A percentile compares a stretch with the other conserved stretches of the same genome.
Evolutionary conservation across 2,113 vertebrate species (phyloP).

Genomic region (Cercopithecus mona): DNA sequence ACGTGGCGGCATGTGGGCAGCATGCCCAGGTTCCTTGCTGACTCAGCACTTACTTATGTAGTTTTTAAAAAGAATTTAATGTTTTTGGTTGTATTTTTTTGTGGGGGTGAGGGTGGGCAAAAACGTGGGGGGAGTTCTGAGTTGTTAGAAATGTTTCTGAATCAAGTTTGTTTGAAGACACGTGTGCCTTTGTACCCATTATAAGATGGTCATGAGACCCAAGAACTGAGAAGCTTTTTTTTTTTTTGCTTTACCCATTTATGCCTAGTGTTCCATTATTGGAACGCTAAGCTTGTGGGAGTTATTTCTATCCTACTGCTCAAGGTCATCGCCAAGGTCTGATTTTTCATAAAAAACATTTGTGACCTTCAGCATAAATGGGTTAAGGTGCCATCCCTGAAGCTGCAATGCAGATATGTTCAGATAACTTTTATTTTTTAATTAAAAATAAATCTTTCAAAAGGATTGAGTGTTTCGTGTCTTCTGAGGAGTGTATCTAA

Average conservation of each 20-base stretch:
- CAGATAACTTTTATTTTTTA: constrained; percentile 89
- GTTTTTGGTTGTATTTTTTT: constrained; percentile 59
- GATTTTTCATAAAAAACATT: too few species aligned
- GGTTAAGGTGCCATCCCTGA: constrained; percentile 75
- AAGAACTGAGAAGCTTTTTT: constrained; percentile 76
- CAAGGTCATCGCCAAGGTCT: too few species aligned
- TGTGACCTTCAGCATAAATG: too few species aligned
- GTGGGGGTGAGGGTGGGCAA: constrained; percentile 30
- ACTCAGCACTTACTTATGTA: constrained; percentile 80
- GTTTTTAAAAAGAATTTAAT: constrained; percentile 76
- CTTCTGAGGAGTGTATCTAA: constrained; percentile 11
- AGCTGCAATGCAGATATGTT: constrained; percentile 84
- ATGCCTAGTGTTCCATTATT: too few species aligned
- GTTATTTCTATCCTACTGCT: too few species aligned
- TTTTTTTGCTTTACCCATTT: too few species aligned
- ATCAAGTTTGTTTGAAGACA: constrained; percentile 77
- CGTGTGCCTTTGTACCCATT: constrained; percentile 78
- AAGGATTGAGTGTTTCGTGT: constrained; percentile 52
- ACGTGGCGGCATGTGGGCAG: background rate
- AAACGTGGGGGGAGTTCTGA: constrained; percentile 62
- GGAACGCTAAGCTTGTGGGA: too few species aligned
- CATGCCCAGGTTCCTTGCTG: background rate
- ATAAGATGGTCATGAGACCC: constrained; percentile 47
- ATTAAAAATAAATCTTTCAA: constrained; percentile 86
- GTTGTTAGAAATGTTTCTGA: constrained; percentile 70